A percentile compares a stretch with the other conserved stretches of the same genome.
Evolutionary conservation across 2,113 vertebrate species (phyloP).

Genomic region (Rana temporaria): DNA sequence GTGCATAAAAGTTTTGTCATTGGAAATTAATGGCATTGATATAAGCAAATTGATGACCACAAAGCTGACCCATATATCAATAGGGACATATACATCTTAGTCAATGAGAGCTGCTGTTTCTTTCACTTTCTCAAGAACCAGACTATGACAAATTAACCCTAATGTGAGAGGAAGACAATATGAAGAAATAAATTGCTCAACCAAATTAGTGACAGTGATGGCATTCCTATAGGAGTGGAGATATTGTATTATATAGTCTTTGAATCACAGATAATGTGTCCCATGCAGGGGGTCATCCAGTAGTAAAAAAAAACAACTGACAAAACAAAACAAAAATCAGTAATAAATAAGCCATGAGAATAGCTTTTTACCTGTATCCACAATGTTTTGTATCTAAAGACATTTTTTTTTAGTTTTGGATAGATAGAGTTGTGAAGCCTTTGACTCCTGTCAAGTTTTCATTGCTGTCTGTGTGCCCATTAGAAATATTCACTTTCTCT

Average conservation of each 20-base stretch:
- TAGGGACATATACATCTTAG: neutral
- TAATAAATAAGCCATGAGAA: too few relatives aligned
- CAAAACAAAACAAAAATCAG: too few relatives aligned
- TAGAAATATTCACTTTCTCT: too few relatives aligned
- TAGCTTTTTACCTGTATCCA: too few relatives aligned
- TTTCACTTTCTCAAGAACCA: neutral
- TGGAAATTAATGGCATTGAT: neutral
- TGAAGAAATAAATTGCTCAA: conserved; percentile 1
- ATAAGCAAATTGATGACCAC: too few relatives aligned
- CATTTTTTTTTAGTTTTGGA: too few relatives aligned
- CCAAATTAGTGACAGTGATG: neutral
- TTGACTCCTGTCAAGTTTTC: too few relatives aligned
- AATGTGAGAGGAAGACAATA: neutral
- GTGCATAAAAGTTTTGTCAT: neutral
- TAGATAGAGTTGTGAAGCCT: too few relatives aligned
- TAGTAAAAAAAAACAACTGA: neutral
- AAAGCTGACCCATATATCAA: neutral
- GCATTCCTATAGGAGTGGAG: neutral
- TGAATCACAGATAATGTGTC: conserved; percentile 17
- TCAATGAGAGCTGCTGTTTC: neutral
- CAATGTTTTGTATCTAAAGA: too few relatives aligned
- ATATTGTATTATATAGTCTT: neutral
- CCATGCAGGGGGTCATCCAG: neutral
- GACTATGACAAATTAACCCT: conserved; percentile 24
- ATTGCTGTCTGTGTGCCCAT: too few relatives aligned